These are phyloP conservation scores for Microcebus lehilahytsara DNA, from an alignment of 2,113 vertebrate genomes.

Conservation along the genomic window DNA sequence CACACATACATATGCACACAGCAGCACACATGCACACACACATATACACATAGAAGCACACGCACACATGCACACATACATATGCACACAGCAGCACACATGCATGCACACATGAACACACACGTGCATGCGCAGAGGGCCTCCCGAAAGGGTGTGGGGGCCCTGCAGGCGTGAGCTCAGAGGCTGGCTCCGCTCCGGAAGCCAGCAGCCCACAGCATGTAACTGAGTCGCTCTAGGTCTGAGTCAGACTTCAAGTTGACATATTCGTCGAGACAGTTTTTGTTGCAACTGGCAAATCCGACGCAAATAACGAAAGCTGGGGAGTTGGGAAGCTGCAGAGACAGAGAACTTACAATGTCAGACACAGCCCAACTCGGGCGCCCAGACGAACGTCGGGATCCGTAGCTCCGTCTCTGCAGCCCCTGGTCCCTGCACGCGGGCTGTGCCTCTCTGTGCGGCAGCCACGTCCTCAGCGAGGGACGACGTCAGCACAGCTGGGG, in stretches of 20 bases:
- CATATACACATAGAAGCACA: no score
- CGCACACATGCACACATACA: no score
- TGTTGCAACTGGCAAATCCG: neutral
- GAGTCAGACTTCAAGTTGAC: neutral
- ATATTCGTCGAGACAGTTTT: neutral
- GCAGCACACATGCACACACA: neutral
- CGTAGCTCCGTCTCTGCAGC: neutral
- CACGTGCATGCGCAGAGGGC: no score
- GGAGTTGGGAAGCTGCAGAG: neutral
- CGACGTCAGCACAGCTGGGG: no score
- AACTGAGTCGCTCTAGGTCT: accelerated
- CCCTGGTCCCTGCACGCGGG: neutral
- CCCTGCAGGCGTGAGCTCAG: neutral
- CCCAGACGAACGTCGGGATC: no score
- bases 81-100: no score
- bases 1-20: no score
- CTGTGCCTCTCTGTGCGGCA: neutral
- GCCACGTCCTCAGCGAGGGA: no score
- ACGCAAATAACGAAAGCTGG: neutral
- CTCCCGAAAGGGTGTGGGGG: accelerated
- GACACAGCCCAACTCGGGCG: neutral
- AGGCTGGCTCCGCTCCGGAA: neutral
- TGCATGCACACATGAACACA: no score
- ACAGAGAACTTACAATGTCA: neutral
- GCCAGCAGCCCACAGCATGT: neutral